A percentile compares a stretch with the other conserved stretches of the same genome.
Evolutionary conservation across 2,888 invertebrate species (phyloP).

Genomic region (Ischnura elegans): DNA sequence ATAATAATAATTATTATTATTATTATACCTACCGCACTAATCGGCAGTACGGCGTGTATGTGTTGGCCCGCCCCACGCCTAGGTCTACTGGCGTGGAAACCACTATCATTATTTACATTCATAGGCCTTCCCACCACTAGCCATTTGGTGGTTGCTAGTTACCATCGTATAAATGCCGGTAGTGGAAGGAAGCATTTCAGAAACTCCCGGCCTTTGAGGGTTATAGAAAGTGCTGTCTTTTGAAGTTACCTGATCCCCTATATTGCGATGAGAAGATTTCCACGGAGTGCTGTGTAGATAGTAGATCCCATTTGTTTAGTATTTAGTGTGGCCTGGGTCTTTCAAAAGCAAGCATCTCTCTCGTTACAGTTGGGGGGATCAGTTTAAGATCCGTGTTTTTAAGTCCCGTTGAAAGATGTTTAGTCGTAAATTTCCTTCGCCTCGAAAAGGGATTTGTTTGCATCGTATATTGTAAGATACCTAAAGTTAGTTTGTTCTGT

Average conservation of each 20-base stretch:
- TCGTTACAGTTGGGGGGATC: background rate
- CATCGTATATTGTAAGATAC: background rate
- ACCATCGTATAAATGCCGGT: no score
- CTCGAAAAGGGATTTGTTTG: background rate
- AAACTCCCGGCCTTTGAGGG: background rate
- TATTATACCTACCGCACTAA: no score
- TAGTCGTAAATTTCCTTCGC: background rate
- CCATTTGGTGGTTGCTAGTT: no score
- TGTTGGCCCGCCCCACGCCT: no score
- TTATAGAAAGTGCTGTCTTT: background rate
- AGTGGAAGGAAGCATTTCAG: background rate
- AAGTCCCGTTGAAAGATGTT: background rate
- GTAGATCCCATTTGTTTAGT: background rate
- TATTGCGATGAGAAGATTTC: background rate
- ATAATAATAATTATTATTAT: no score
- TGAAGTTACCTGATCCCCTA: background rate
- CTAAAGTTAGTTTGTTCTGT: background rate
- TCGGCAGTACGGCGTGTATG: no score
- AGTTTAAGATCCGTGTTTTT: background rate
- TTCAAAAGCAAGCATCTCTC: background rate
- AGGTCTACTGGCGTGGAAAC: no score
- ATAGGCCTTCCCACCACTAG: no score
- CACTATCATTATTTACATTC: no score
- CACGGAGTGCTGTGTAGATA: background rate
- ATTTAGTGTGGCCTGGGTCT: background rate